Evolutionary conservation across 1,140 invertebrate species (phyloP).

Genomic region (Chironomus tepperi): DNA sequence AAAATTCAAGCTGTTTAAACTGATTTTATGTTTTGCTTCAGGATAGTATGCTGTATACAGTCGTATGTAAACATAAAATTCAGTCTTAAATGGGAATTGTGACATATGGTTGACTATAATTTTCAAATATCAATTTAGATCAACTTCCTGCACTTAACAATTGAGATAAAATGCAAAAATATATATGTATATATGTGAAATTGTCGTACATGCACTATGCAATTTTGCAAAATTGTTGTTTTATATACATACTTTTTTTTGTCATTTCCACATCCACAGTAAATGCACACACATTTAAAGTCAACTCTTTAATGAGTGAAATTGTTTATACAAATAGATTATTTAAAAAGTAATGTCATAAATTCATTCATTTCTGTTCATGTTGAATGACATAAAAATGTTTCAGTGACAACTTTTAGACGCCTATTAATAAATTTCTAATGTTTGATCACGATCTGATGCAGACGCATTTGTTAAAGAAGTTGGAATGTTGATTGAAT

Average conservation of each 20-base stretch:
- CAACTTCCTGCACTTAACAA: background rate
- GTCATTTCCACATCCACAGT: no score
- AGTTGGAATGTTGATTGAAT: no score
- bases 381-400: background rate
- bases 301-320: no score
- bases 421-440: background rate
- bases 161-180: background rate
- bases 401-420: background rate
- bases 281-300: no score
- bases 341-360: background rate
- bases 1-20: background rate
- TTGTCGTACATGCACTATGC: no score
- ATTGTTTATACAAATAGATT: no score
- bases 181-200: no score
- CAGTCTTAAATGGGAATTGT: background rate
- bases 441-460: background rate
- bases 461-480: no score
- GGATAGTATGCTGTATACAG: background rate
- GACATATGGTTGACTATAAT: slow-evolving; percentile 8
- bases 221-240: no score
- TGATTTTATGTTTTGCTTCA: background rate
- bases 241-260: no score
- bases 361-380: background rate
- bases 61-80: no score
- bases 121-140: slow-evolving; percentile 3